phyloP scores from a whole-genome alignment of 2,888 invertebrate genomes.

The Gymnocheta viridis region DNA sequence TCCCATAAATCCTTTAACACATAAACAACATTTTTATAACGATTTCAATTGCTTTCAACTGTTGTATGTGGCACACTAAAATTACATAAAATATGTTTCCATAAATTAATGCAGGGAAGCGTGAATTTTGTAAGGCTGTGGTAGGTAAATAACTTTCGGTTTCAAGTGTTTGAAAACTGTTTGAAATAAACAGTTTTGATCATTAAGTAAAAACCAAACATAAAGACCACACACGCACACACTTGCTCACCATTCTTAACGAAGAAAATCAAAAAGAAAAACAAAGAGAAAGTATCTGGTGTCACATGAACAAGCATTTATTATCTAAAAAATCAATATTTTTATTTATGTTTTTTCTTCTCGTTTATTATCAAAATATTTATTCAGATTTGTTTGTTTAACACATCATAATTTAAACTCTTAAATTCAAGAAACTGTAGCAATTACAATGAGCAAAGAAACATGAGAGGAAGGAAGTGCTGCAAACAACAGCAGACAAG shows the following conservation, averaged over 20 bases:
- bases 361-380: constrained; percentile 30
- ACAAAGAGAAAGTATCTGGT: constrained; percentile 58
- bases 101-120: background rate
- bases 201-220: background rate
- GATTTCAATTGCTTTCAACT: constrained; percentile 28
- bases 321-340: constrained; percentile 52
- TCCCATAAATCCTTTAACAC: constrained; percentile 59
- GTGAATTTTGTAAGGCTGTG: constrained; percentile 30
- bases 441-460: background rate
- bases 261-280: background rate
- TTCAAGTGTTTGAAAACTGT: constrained; percentile 54
- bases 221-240: constrained; percentile 55
- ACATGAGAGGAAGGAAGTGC: constrained; percentile 54
- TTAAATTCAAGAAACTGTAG: constrained; percentile 31
- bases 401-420: constrained; percentile 67
- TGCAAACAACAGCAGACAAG: background rate
- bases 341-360: background rate
- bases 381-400: constrained; percentile 43
- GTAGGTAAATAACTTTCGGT: constrained; percentile 61
- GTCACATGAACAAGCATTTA: constrained; percentile 40
- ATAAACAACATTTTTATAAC: constrained; percentile 53
- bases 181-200: constrained; percentile 55
- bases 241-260: background rate
- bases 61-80: constrained; percentile 8
- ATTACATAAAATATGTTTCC: constrained; percentile 45